Evolutionary conservation across 2,888 invertebrate species (phyloP), one percentile per base, ranked within the genome.

Genomic region (Pterostichus madidus): DNA sequence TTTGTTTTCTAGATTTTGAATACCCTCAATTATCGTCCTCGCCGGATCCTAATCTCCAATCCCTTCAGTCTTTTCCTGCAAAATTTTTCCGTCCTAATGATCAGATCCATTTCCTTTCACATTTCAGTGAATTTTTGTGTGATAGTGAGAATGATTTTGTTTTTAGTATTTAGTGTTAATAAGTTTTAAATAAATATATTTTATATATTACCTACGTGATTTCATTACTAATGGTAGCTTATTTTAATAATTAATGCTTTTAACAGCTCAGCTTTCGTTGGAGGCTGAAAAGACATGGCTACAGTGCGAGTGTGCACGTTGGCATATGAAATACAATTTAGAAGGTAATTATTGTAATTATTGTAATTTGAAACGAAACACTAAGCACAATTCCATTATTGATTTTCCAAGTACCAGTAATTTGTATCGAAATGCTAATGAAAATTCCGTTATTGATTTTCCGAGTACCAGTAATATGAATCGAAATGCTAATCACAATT

Each of bases 281-380:
- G 96, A 96, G 90, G 96, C 96, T 84, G 96, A 97, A 90, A 96
- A 96, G 90, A 96, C 96, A 85, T 97, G 97, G 97, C 91, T 97
- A 87, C 96, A 96, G 90, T 96, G 95, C 89, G 96, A 97, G 91
- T 96, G 96, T 90, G 96, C 96, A 90, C 94, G 95, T 87, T 96
- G 96, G 96, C 96, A 96, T 86, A 93, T 95, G 88, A 94, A 94
- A 90, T 95, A 94, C 90, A 94, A 94, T 91, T 91, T 95, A 89
- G 95, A 95, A 94, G 95, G 95, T 95, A 92, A 92, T 90, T 88
- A 86, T 81, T 85, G 64, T 83, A 85, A 86, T 81, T n/a, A n/a
- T n/a, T 2, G 24, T 24, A 24, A 24, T 24, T 24, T 24, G 24
- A 24, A 24, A 24, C 84, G 84, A 85, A 35, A 59, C 31, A 59